These are phyloP conservation scores for Rhabdomys pumilio DNA, from an alignment of 2,797 vertebrate genomes.

Conservation along the genomic window DNA sequence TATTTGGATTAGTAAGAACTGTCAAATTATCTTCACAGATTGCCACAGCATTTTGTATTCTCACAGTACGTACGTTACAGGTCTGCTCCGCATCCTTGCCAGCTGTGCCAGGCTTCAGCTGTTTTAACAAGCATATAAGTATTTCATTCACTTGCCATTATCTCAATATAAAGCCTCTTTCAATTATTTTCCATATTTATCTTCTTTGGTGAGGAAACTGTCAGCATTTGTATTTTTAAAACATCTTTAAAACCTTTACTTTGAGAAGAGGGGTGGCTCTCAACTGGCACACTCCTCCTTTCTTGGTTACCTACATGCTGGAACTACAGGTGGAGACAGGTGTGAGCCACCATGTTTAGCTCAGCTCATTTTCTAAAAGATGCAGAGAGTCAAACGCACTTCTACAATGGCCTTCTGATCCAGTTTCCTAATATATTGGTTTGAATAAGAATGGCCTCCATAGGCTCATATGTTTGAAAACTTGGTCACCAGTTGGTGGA, in stretches of 20 bases:
- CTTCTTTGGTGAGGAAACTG: not conserved
- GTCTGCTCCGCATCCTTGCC: not conserved
- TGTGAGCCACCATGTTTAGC: not conserved
- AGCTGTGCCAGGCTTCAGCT: not conserved
- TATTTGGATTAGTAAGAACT: not conserved
- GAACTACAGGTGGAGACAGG: not conserved
- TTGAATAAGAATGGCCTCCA: not conserved
- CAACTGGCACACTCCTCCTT: not conserved
- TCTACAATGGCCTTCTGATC: not conserved
- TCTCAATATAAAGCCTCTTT: not conserved
- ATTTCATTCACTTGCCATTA: not conserved
- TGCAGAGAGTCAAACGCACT: not conserved
- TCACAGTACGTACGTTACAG: not conserved
- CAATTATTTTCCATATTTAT: not conserved
- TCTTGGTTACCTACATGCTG: not conserved
- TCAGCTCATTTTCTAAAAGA: conserved; percentile 24
- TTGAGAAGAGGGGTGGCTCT: not conserved
- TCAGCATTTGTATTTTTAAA: not conserved
- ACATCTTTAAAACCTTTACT: not conserved
- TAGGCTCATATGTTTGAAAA: not conserved
- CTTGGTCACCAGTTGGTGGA: not conserved
- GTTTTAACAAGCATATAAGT: not conserved
- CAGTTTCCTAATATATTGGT: not conserved
- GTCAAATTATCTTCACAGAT: conserved; percentile 2
- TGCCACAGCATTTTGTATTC: not conserved